Evolutionary conservation across 2,797 vertebrate species (phyloP), one percentile per base, ranked within the genome.

Genomic region (Oreochromis mossambicus): DNA sequence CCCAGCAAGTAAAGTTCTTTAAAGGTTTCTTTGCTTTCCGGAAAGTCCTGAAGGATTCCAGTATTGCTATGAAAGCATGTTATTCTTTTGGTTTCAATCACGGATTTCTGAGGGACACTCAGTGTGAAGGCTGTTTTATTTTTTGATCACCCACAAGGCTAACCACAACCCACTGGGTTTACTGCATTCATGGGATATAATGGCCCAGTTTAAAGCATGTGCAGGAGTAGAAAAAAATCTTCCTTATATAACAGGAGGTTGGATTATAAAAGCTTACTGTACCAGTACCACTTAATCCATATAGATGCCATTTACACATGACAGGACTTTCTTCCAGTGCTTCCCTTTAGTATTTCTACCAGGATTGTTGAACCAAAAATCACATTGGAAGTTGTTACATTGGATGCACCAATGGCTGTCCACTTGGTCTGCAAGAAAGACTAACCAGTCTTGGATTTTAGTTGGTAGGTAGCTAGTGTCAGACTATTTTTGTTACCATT

Each of bases 11-110:
- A 6, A 75, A 70, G n/a, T 77, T 83, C 70, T 87, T 52, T 75
- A 86, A 90, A 88, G 78, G 46, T 80, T 76, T 83, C 58, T 81
- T 43, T 78, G 51, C 54, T 38, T 87, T 78, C 77, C 51, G 51
- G 29, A 54, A 68, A 15, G 79, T 83, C 68, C 77, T 73, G 12
- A 13, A 84, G 81, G 61, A 41, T n/a, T 79, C 4, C 34, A 32
- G 15, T 19, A 48, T 34, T 81, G 66, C 51, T 51, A n/a, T 79
- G 61, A 86, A 89, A 87, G 51, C 52, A 43, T 34, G 56, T 81
- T 21, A 43, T 83, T 68, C 38, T 41, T 73, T 73, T 56, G 41
- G 70, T 19, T 34, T 78, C 34, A 83, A 56, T 83, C 5, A 73
- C 14, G 48, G 29, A 24, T 66, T 82, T 76, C 43, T 76, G 32